phyloP scores from a whole-genome alignment of 1,140 invertebrate species.

The Archivesica marissinica region DNA sequence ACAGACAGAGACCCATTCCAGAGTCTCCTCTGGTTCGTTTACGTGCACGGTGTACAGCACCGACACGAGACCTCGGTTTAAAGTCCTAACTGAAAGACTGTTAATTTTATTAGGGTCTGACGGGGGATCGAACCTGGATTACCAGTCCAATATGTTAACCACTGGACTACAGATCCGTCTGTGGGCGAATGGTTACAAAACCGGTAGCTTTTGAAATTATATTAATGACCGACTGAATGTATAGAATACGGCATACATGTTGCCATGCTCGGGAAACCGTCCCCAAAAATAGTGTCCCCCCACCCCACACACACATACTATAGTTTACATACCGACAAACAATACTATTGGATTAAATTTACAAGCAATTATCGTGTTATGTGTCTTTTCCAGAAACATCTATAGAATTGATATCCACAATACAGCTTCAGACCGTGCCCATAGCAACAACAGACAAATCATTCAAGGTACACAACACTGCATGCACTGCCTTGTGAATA shows the following conservation, averaged over 20 bases:
- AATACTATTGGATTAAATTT: not conserved
- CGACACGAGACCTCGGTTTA: no score
- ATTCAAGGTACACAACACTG: constrained; percentile 55
- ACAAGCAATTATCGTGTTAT: no score
- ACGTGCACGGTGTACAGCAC: no score
- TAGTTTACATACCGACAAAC: not conserved
- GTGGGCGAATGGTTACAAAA: no score
- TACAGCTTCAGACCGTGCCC: constrained; percentile 37
- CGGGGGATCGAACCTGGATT: no score
- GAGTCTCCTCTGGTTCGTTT: no score
- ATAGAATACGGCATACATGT: not conserved
- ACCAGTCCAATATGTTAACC: no score
- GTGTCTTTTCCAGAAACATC: constrained; percentile 37
- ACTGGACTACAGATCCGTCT: no score
- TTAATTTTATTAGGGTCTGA: no score
- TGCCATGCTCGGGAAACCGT: not conserved
- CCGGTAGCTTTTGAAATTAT: not conserved
- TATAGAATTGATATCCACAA: constrained; percentile 39
- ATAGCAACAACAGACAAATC: constrained; percentile 47
- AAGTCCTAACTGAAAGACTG: no score
- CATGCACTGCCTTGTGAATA: not conserved
- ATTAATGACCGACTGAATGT: not conserved
- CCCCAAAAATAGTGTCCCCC: no score
- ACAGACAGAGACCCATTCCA: no score
- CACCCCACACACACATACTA: not conserved